A percentile compares a stretch with the other conserved stretches of the same genome.
Evolutionary conservation across 2,113 vertebrate genomes (phyloP).

Genomic region (Myocastor coypus): DNA sequence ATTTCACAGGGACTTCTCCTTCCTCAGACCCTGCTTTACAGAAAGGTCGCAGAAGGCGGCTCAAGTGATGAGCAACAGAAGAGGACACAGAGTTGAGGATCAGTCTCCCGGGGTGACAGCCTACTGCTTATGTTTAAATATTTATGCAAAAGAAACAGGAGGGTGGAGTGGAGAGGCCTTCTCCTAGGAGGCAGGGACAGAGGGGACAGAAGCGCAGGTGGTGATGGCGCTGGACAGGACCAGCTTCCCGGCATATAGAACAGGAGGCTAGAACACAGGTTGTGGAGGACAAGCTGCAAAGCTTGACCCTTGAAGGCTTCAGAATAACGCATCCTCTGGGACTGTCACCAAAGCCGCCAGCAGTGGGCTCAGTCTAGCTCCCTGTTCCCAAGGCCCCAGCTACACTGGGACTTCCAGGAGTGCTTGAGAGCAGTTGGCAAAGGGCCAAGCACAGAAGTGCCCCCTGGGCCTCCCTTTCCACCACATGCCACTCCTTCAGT

Average conservation of each 20-base stretch:
- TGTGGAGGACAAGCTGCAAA: background rate
- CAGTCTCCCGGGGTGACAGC: background rate
- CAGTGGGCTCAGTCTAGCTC: background rate
- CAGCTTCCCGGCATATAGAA: accelerated
- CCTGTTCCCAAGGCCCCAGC: background rate
- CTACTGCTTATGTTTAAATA: background rate
- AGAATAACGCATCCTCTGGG: background rate
- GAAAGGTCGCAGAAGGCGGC: background rate
- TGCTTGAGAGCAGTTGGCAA: background rate
- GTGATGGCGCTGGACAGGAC: background rate
- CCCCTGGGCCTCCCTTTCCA: accelerated
- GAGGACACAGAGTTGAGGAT: background rate
- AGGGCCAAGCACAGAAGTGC: background rate
- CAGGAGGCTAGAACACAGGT: background rate
- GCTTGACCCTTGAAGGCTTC: background rate
- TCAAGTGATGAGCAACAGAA: background rate
- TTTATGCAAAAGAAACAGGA: background rate
- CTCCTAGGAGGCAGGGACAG: background rate
- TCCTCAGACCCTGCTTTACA: background rate
- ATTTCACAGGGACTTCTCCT: background rate
- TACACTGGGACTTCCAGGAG: background rate
- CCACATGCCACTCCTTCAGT: background rate
- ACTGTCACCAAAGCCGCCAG: background rate
- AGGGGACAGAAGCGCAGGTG: accelerated
- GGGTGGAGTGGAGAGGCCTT: background rate